Evolutionary conservation across 1,140 invertebrate species (phyloP).

Genomic region (Aphelinus atriplicis): DNA sequence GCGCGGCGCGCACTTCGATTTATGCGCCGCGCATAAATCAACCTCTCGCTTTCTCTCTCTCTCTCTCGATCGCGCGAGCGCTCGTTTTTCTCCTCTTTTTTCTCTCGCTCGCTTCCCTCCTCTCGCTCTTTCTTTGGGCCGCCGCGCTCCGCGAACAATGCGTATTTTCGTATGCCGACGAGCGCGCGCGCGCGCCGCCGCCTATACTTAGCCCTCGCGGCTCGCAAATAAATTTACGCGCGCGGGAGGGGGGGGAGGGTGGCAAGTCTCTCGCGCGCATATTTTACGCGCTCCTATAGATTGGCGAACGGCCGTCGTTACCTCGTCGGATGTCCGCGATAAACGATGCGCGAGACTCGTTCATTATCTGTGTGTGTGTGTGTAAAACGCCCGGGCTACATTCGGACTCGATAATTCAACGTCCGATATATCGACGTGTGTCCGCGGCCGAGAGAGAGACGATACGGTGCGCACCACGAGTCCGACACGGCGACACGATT

Average conservation of each 20-base stretch:
- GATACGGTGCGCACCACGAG: too few species aligned
- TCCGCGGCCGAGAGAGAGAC: too few species aligned
- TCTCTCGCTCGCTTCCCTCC: neutral
- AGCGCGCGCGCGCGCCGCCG: neutral
- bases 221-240: constrained; percentile 43
- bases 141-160: constrained; percentile 47
- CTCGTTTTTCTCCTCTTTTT: neutral
- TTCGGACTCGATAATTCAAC: too few species aligned
- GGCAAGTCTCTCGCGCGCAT: neutral
- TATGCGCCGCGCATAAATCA: constrained; percentile 55
- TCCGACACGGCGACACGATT: too few species aligned
- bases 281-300: neutral
- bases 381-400: too few species aligned
- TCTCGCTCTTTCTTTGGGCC: neutral
- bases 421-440: too few species aligned
- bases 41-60: constrained; percentile 25
- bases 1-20: constrained; percentile 48
- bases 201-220: constrained; percentile 36
- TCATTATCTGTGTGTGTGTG: too few species aligned
- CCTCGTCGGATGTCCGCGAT: constrained; percentile 33
- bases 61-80: neutral
- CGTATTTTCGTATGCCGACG: constrained; percentile 49
- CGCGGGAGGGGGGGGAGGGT: neutral
- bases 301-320: constrained; percentile 18
- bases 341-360: constrained; percentile 10